Percentiles rank a stretch among this genome's conserved stretches.
Conservation (phyloP, 2,888 invertebrate genomes). For the Melikaiella ostensackeni region DNA sequence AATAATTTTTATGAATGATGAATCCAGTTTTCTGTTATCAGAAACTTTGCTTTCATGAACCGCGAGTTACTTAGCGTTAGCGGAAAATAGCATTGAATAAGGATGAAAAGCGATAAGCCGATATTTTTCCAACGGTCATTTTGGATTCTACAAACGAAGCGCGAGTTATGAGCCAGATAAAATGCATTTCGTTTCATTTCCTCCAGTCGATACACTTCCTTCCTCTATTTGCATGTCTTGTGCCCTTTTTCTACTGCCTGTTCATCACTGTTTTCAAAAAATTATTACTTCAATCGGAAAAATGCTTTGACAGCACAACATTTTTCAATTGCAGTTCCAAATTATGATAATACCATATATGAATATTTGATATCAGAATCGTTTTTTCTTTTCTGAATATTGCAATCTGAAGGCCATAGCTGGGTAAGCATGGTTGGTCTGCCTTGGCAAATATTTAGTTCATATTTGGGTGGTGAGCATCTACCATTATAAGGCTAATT, state of each 20-base stretch:
- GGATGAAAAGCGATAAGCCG: constrained; percentile 18
- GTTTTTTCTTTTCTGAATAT: no score
- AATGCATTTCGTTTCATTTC: constrained; percentile 62
- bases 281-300: no score
- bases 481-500: no score
- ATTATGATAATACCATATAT: neutral
- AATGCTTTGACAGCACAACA: neutral
- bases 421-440: no score
- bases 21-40: neutral
- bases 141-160: constrained; percentile 22
- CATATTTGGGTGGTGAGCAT: no score
- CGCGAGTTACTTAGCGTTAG: neutral
- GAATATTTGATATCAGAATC: no score
- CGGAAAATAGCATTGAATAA: constrained; percentile 20
- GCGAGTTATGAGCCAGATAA: constrained; percentile 57
- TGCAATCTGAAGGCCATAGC: no score
- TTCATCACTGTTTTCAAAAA: neutral
- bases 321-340: neutral
- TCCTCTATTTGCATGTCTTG: constrained; percentile 59
- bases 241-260: constrained; percentile 25
- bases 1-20: no score
- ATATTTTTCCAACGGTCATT: constrained; percentile 29
- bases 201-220: constrained; percentile 67
- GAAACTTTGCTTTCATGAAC: neutral
- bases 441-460: no score